A percentile compares a stretch with the other conserved stretches of the same genome.
Evolutionary conservation across 2,797 vertebrate genomes (phyloP).

Genomic region (Sebastes reedi): DNA sequence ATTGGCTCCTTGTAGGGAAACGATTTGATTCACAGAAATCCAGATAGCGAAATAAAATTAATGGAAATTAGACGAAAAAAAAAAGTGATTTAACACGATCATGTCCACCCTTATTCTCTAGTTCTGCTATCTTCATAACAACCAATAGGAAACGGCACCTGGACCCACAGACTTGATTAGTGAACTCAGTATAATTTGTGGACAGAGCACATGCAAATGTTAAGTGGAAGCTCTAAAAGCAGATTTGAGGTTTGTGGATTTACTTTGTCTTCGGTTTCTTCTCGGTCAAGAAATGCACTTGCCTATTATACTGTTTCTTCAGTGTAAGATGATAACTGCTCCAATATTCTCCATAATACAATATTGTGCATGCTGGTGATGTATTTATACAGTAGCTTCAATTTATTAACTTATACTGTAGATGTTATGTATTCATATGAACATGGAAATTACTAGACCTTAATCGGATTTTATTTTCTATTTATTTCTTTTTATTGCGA

Average conservation of each 20-base stretch:
- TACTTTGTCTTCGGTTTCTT: slow-evolving; percentile 83
- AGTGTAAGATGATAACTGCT: slow-evolving; percentile 94
- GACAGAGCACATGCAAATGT: slow-evolving; percentile 73
- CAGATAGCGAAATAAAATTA: slow-evolving; percentile 22
- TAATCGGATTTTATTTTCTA: slow-evolving; percentile 86
- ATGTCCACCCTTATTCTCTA: slow-evolving; percentile 32
- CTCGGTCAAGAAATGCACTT: slow-evolving; percentile 92
- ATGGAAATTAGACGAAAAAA: not conserved
- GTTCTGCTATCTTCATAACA: slow-evolving; percentile 40
- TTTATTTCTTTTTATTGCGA: slow-evolving; percentile 85
- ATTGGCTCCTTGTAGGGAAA: slow-evolving; percentile 54
- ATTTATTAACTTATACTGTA: slow-evolving; percentile 99
- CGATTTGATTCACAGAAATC: slow-evolving; percentile 32
- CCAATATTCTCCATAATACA: slow-evolving; percentile 96
- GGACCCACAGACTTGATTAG: slow-evolving; percentile 61
- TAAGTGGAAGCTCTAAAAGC: slow-evolving; percentile 83
- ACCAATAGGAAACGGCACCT: slow-evolving; percentile 54
- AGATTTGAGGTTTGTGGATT: slow-evolving; percentile 90
- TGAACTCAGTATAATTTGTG: slow-evolving; percentile 49
- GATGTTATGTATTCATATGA: slow-evolving; percentile 99
- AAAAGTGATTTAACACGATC: slow-evolving; percentile 14
- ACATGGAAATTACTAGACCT: slow-evolving; percentile 91
- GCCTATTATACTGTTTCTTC: slow-evolving; percentile 95
- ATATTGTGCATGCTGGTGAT: slow-evolving; percentile 99
- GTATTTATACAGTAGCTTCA: slow-evolving; percentile 99